Percentiles rank a stretch among this genome's conserved stretches.
These are phyloP conservation scores for Neosilurus mollespiculum DNA, from an alignment of 2,797 vertebrate genomes.

Conservation along the genomic window DNA sequence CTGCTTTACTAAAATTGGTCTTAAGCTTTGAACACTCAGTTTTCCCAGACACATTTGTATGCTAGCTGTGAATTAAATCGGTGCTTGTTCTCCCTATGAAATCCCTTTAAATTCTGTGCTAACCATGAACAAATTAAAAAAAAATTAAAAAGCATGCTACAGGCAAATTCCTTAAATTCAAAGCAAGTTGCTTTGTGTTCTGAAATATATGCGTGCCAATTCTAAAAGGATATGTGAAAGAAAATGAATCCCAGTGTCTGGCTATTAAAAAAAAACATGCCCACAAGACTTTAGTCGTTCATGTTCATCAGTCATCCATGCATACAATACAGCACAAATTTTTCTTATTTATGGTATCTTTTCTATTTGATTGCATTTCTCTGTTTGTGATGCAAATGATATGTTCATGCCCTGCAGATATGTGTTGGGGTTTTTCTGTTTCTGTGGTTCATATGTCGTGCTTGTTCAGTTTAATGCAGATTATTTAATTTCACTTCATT, in stretches of 20 bases:
- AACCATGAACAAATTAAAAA: neutral
- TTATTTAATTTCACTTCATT: neutral
- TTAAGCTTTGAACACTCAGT: neutral
- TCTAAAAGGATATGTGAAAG: slow-evolving; percentile 3
- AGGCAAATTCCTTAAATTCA: neutral
- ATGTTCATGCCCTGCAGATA: slow-evolving; percentile 4
- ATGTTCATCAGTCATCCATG: neutral
- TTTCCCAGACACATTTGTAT: neutral
- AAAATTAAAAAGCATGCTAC: neutral
- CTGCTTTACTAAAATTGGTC: slow-evolving; percentile 19
- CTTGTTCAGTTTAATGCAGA: neutral
- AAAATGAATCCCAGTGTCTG: neutral
- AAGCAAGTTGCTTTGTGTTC: neutral
- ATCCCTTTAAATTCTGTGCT: neutral
- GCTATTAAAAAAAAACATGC: slow-evolving; percentile 7
- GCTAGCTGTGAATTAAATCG: slow-evolving; percentile 3
- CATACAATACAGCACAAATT: slow-evolving; percentile 5
- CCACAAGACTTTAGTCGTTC: neutral
- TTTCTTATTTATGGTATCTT: slow-evolving; percentile 1
- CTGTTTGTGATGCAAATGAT: neutral
- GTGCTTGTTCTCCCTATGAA: neutral
- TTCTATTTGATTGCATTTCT: slow-evolving; percentile 17
- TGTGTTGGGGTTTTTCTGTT: neutral
- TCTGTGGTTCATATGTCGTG: neutral
- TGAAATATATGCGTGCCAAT: neutral